Evolutionary conservation across 2,113 vertebrate genomes (phyloP), one percentile per base, ranked within the genome.

Genomic region (Chrysemys picta): DNA sequence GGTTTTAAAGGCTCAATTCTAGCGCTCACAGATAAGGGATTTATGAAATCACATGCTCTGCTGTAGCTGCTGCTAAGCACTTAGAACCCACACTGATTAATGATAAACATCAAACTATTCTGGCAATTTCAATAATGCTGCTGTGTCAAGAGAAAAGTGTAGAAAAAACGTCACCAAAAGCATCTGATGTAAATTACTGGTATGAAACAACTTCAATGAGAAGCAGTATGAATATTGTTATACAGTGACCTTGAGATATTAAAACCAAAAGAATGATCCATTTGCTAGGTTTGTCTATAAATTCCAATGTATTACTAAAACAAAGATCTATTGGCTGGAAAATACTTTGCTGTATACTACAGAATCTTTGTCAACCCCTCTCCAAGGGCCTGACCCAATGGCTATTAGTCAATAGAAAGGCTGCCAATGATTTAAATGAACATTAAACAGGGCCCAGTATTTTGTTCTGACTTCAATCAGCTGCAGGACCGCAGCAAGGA

Each of bases 1-100:
- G 78, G 72, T 91, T 76, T 93, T 80, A 91, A 91, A 91, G 50
- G 49, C 90, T 75, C 87, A 91, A 45, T 89, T 92, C 5, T 9
- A 42, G 57, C 85, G 42, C 35, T 35, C 47, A 87, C 81, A 83
- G 85, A 91, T 82, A 38, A 87, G 31, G 82, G 59, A 35, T 52
- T 50, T 91, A 87, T 92, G 29, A 82, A 92, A 90, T 87, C 84
- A 62, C 50, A 54, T 82, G 25, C 49, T 17, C 16, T 27, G 29
- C 35, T 49, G 7, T 49, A 0, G 1, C 45, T 1, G 35, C n/a
- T 59, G 53, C 1, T 5, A 78, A 76, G 59, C 47, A 49, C 25
- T 38, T 11, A 8, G 69, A 91, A 53, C 54, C 82, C 31, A 27
- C 8, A 4, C 4, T 90, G 87, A 83, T 87, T 65, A 79, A 87